A percentile compares a stretch with the other conserved stretches of the same genome.
Conservation (phyloP, 2,888 invertebrate genomes). For the Leptura quadrifasciata region DNA sequence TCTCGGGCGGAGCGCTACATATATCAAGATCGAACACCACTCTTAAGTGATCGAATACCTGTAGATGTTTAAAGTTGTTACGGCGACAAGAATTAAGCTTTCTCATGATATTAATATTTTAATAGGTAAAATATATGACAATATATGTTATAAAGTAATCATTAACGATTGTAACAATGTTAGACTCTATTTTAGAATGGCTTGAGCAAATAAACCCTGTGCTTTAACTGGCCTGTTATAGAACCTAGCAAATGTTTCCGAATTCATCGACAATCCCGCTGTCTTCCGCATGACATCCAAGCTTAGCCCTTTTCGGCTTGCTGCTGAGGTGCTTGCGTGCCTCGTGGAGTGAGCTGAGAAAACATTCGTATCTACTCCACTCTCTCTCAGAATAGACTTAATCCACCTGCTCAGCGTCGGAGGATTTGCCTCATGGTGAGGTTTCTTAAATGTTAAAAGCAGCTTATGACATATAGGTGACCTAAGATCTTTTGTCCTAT, state of each 20-base stretch:
- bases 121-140: background rate
- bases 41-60: background rate
- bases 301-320: too few relatives aligned
- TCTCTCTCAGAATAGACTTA: constrained; percentile 41
- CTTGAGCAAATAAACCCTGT: too few relatives aligned
- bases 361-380: constrained; percentile 51
- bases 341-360: too few relatives aligned
- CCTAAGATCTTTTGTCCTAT: constrained; percentile 20
- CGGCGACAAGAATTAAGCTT: background rate
- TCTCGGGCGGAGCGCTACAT: too few relatives aligned
- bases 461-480: constrained; percentile 6
- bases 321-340: too few relatives aligned
- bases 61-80: constrained; percentile 1
- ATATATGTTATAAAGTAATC: background rate
- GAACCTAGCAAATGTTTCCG: too few relatives aligned
- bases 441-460: constrained; percentile 37
- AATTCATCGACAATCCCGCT: too few relatives aligned
- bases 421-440: constrained; percentile 34
- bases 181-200: too few relatives aligned
- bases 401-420: constrained; percentile 54
- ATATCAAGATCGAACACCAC: too few relatives aligned
- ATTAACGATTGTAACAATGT: too few relatives aligned
- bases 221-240: too few relatives aligned
- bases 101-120: background rate
- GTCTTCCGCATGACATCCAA: too few relatives aligned